A percentile compares a stretch with the other conserved stretches of the same genome.
phyloP scores from a whole-genome alignment of 2,888 invertebrate genomes.

The Andrena marginata region DNA sequence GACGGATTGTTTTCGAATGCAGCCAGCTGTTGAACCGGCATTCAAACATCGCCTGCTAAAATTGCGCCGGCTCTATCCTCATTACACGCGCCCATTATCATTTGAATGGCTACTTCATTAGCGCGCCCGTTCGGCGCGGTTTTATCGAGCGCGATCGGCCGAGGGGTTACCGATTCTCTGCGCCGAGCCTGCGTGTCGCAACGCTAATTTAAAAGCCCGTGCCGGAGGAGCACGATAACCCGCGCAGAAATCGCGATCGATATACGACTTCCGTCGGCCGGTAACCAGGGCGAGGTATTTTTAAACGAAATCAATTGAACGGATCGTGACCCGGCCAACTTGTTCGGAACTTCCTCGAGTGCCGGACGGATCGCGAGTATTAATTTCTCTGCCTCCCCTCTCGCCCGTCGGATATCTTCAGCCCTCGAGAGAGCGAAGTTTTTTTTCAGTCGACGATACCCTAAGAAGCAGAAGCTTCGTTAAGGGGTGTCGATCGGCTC shows the following conservation, averaged over 20 bases:
- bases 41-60: constrained; percentile 36
- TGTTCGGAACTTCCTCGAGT: constrained; percentile 12
- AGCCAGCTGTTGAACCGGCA: constrained; percentile 54
- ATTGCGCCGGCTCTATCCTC: constrained; percentile 39
- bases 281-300: background rate
- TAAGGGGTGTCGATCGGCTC: constrained; percentile 31
- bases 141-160: background rate
- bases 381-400: constrained; percentile 18
- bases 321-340: constrained; percentile 39
- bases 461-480: constrained; percentile 26
- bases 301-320: constrained; percentile 1
- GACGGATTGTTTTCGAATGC: constrained; percentile 50
- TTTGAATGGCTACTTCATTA: constrained; percentile 51
- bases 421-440: constrained; percentile 1
- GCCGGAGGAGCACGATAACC: background rate
- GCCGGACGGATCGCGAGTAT: constrained; percentile 6
- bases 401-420: background rate
- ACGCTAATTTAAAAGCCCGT: background rate
- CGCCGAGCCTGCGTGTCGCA: background rate
- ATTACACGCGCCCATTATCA: constrained; percentile 49
- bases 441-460: constrained; percentile 11
- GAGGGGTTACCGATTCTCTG: constrained; percentile 3
- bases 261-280: no score
- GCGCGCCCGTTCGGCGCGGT: background rate
- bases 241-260: background rate